Evolutionary conservation across 2,888 invertebrate species (phyloP), one percentile per base, ranked within the genome.

Genomic region (Lucinisca nassula): DNA sequence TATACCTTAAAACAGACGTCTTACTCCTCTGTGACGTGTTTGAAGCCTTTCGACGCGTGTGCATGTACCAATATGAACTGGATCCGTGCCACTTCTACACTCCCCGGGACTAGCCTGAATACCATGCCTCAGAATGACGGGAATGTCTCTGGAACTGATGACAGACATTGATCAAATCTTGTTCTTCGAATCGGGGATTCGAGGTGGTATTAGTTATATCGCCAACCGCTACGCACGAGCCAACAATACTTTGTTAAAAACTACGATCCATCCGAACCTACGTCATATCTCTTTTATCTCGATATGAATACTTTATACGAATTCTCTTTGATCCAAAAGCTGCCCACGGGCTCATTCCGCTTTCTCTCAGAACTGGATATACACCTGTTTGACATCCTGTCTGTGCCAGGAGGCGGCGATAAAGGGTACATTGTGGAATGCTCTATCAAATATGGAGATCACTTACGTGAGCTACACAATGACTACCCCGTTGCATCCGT

Each of bases 191-290:
- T n/a, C 14, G 2, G 85, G 85, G 17, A 74, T 67, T n/a, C 78
- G 79, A 4, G 85, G 85, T n/a, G 87, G 90, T 10, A 37, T 90
- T 21, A 73, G 77, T 40, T 82, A 85, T 67, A 82, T 90, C 12
- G 82, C 82, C 4, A 83, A 87, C 30, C 77, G 85, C 32, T 79
- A 73, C 51, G 72, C 61, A 27, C 74, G 37, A 35, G 90, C 90
- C n/a, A 90, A 90, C 74, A 83, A 87, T 76, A 82, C 85, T 4
- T 76, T 85, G 27, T 14, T 90, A 30, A n/a, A n/a, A n/a, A n/a
- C n/a, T n/a, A n/a, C n/a, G n/a, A n/a, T n/a, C n/a, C n/a, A n/a
- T n/a, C n/a, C n/a, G n/a, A n/a, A n/a, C n/a, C n/a, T n/a, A n/a
- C n/a, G n/a, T n/a, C n/a, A n/a, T n/a, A n/a, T n/a, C n/a, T n/a